A percentile compares a stretch with the other conserved stretches of the same genome.
phyloP scores from a whole-genome alignment of 2,113 vertebrate genomes.

The Cyprinodon variegatus region DNA sequence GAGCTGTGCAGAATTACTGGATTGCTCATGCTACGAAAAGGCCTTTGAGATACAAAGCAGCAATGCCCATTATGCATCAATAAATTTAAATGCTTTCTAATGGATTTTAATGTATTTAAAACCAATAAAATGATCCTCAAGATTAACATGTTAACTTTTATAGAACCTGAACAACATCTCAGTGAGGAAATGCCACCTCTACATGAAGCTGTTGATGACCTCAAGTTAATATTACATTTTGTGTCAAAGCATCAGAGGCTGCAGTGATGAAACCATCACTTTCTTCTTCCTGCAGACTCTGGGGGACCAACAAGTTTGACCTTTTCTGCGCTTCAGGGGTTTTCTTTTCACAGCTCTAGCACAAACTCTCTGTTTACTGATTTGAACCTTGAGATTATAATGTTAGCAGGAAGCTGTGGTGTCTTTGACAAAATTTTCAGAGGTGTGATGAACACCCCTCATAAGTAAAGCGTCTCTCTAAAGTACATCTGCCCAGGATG shows the following conservation, averaged over 20 bases:
- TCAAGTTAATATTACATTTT: too few species aligned
- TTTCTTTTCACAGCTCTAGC: conserved; percentile 4
- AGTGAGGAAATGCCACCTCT: neutral
- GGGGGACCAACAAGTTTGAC: neutral
- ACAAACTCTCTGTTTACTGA: neutral
- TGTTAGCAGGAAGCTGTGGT: conserved; percentile 29
- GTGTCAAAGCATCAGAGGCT: neutral
- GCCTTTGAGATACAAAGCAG: too few species aligned
- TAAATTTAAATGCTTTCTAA: too few species aligned
- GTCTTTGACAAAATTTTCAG: neutral
- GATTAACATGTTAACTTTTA: too few species aligned
- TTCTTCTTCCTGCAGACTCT: neutral
- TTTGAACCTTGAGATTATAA: neutral
- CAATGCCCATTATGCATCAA: too few species aligned
- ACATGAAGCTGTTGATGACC: neutral
- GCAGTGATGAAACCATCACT: neutral
- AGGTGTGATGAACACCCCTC: neutral
- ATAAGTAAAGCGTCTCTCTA: neutral
- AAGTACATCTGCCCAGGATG: conserved; percentile 22
- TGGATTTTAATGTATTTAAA: too few species aligned
- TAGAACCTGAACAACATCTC: too few species aligned
- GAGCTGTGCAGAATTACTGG: too few species aligned
- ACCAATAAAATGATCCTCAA: too few species aligned
- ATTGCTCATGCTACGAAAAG: too few species aligned
- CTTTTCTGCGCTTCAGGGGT: neutral